These are phyloP conservation scores for Lordiphosa andalusiaca DNA, from an alignment of 2,888 invertebrate species.

Conservation along the genomic window DNA sequence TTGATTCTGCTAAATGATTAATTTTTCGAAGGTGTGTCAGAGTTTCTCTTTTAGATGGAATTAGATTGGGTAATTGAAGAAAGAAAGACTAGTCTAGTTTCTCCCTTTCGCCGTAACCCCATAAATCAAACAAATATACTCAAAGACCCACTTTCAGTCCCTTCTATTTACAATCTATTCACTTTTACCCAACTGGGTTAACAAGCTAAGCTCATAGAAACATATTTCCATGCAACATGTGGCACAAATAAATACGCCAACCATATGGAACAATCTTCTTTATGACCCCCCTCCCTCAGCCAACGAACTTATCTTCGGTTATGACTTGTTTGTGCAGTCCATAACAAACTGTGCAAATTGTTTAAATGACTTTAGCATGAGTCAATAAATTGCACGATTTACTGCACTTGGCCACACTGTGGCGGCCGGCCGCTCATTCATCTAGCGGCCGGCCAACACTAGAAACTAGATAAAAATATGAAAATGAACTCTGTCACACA, in stretches of 20 bases:
- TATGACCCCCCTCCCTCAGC: neutral
- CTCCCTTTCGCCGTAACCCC: too few relatives aligned
- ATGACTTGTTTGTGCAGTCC: constrained; percentile 1
- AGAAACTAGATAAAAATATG: constrained; percentile 56
- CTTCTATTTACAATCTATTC: neutral
- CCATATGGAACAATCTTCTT: constrained; percentile 2
- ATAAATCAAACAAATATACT: too few relatives aligned
- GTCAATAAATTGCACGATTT: constrained; percentile 23
- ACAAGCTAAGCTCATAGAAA: constrained; percentile 43
- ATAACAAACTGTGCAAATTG: constrained; percentile 17
- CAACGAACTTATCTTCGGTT: constrained; percentile 7
- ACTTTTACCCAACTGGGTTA: constrained; percentile 42
- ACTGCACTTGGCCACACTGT: constrained; percentile 32
- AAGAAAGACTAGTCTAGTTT: too few relatives aligned
- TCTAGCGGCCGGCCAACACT: constrained; percentile 44
- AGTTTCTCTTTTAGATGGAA: neutral
- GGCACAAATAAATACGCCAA: constrained; percentile 7
- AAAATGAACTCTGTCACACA: constrained; percentile 42
- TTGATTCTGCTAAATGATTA: constrained; percentile 1
- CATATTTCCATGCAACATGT: constrained; percentile 17
- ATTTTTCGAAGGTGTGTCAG: neutral
- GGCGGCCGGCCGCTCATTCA: neutral
- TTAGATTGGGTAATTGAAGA: neutral
- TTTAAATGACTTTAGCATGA: constrained; percentile 16
- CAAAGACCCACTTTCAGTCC: too few relatives aligned